These are phyloP conservation scores for Gnathonemus longibarbis DNA, from an alignment of 2,113 vertebrate species.

Conservation along the genomic window DNA sequence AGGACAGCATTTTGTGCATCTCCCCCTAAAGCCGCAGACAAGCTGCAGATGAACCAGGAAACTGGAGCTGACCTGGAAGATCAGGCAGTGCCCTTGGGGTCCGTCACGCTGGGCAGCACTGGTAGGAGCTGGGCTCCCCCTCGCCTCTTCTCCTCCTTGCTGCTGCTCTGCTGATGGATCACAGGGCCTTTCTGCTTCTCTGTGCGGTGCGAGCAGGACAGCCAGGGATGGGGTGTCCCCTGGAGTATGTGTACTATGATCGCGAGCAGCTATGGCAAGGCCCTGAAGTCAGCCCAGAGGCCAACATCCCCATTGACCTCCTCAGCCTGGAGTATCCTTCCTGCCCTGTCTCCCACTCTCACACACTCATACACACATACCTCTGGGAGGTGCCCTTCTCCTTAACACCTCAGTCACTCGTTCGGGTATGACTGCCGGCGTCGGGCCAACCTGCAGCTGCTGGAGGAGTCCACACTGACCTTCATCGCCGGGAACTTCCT, in stretches of 20 bases:
- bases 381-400: background rate
- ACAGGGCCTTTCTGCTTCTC: background rate
- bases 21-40: background rate
- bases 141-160: background rate
- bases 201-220: background rate
- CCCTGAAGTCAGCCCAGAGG: conserved; percentile 61
- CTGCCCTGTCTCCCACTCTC: background rate
- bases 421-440: conserved; percentile 85
- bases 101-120: background rate
- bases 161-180: background rate
- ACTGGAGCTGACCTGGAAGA: background rate
- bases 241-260: conserved; percentile 57
- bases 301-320: conserved; percentile 65
- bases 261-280: conserved; percentile 63
- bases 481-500: conserved; percentile 83
- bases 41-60: background rate
- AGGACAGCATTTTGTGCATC: background rate
- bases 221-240: background rate
- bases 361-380: background rate
- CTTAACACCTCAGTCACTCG: conserved; percentile 66
- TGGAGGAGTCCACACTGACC: conserved; percentile 65
- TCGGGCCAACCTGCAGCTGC: conserved; percentile 71
- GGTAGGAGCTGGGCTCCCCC: background rate
- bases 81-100: background rate
- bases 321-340: conserved; percentile 78